A percentile compares a stretch with the other conserved stretches of the same genome.
Conservation (phyloP, 2,888 invertebrate species). For the Malacosoma neustria region DNA sequence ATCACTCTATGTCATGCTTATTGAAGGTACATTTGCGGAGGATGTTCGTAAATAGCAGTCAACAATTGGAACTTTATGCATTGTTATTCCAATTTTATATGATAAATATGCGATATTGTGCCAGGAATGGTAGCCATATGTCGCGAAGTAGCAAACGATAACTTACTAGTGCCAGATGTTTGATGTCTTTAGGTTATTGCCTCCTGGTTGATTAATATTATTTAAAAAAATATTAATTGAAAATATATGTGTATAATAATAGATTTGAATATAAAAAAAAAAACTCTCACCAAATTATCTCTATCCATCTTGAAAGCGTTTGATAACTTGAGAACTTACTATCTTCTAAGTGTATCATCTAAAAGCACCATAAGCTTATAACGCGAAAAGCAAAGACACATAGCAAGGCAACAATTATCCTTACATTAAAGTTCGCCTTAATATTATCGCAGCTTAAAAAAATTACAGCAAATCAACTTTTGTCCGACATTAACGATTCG, state of each 20-base stretch:
- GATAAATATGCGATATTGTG: conserved; percentile 22
- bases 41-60: conserved; percentile 2
- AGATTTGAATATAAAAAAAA: conserved; percentile 16
- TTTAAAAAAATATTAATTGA: no score
- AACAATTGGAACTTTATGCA: conserved; percentile 9
- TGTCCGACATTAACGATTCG: conserved; percentile 23
- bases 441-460: conserved; percentile 44
- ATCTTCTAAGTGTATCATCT: conserved; percentile 25
- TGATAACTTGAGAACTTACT: conserved; percentile 18
- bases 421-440: conserved; percentile 48
- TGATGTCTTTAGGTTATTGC: conserved; percentile 53
- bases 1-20: conserved; percentile 22
- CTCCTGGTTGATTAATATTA: conserved; percentile 15
- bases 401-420: conserved; percentile 71
- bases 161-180: conserved; percentile 60
- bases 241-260: no score
- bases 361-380: conserved; percentile 65
- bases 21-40: background rate
- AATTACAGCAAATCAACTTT: conserved; percentile 40
- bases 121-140: conserved; percentile 61
- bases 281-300: conserved; percentile 34
- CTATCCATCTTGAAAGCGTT: conserved; percentile 25
- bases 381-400: conserved; percentile 71
- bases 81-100: conserved; percentile 16
- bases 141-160: conserved; percentile 40